These are phyloP conservation scores for Tenodera sinensis DNA, from an alignment of 2,888 invertebrate species.

Conservation along the genomic window DNA sequence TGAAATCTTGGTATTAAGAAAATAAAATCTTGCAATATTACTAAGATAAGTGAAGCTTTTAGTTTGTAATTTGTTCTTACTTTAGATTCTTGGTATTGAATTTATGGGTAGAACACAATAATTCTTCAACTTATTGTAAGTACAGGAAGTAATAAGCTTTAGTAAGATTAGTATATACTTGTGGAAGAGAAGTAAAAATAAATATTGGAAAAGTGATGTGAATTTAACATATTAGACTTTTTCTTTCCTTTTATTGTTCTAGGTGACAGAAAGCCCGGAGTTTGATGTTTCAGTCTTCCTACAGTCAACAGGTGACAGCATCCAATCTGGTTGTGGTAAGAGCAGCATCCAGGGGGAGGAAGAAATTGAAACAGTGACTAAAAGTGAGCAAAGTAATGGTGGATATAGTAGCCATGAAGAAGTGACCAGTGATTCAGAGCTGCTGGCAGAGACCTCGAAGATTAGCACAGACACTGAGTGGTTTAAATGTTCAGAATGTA, in stretches of 20 bases:
- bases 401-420: background rate
- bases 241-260: background rate
- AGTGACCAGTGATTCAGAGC: background rate
- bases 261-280: background rate
- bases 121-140: too few relatives aligned
- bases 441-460: constrained; percentile 11
- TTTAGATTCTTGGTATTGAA: too few relatives aligned
- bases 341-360: background rate
- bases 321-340: background rate
- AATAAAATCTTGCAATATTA: too few relatives aligned
- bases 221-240: too few relatives aligned
- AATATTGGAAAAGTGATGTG: too few relatives aligned
- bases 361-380: background rate
- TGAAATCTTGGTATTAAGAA: too few relatives aligned
- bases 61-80: too few relatives aligned
- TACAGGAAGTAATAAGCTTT: too few relatives aligned
- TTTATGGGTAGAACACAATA: too few relatives aligned
- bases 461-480: constrained; percentile 3
- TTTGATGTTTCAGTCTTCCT: background rate
- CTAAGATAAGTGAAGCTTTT: too few relatives aligned
- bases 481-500: constrained; percentile 31
- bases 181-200: too few relatives aligned
- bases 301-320: background rate
- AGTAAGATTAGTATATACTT: too few relatives aligned
- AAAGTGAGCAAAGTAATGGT: background rate